phyloP scores from a whole-genome alignment of 2,113 vertebrate genomes.

The Poecilia latipinna region DNA sequence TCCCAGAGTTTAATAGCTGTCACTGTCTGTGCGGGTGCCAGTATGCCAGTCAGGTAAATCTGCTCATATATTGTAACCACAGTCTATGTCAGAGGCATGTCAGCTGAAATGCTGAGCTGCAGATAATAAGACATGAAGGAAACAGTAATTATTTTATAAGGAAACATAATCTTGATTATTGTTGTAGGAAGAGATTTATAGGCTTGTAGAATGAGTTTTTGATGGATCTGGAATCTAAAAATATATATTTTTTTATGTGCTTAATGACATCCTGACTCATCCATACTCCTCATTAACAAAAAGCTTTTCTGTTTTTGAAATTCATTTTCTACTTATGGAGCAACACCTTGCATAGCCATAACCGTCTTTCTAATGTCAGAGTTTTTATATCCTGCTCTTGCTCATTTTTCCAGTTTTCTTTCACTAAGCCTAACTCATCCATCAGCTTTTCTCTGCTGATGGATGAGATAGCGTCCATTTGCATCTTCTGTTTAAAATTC shows the following conservation, averaged over 20 bases:
- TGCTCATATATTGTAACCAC: slow-evolving; percentile 26
- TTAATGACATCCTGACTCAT: slow-evolving; percentile 43
- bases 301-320: slow-evolving; percentile 23
- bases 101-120: slow-evolving; percentile 10
- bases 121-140: slow-evolving; percentile 21
- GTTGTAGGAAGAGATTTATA: slow-evolving; percentile 28
- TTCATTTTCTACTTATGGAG: slow-evolving; percentile 13
- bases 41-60: slow-evolving; percentile 51
- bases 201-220: slow-evolving; percentile 31
- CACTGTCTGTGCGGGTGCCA: slow-evolving; percentile 65
- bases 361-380: slow-evolving; percentile 13
- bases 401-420: slow-evolving; percentile 15
- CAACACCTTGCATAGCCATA: not conserved
- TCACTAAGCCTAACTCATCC: not conserved
- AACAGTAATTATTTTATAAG: slow-evolving; percentile 18
- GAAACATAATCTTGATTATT: slow-evolving; percentile 22
- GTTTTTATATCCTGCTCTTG: slow-evolving; percentile 2
- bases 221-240: slow-evolving; percentile 48
- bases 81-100: slow-evolving; percentile 20
- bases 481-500: not conserved
- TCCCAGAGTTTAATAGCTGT: slow-evolving; percentile 58
- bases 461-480: not conserved
- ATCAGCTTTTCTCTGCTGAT: not conserved
- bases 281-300: slow-evolving; percentile 38
- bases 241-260: slow-evolving; percentile 22